These are phyloP conservation scores for Drosophila paracracens DNA, from an alignment of 2,888 invertebrate species.

Conservation along the genomic window DNA sequence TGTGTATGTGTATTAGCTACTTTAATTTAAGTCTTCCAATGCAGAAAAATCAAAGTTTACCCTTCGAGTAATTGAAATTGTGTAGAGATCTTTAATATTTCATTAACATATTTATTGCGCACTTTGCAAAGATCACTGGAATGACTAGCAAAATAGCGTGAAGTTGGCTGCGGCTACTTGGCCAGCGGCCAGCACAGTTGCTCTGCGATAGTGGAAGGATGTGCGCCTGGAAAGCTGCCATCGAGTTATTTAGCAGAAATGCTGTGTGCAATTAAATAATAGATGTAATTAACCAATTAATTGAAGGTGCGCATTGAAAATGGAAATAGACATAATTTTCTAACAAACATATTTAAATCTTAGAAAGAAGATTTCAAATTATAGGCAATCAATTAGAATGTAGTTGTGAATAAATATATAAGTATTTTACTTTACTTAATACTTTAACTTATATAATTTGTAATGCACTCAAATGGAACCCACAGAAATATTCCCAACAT, in stretches of 20 bases:
- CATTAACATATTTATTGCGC: not conserved
- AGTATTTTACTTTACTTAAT: not conserved
- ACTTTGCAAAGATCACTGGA: not conserved
- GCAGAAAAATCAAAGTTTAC: not conserved
- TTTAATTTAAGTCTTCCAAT: not conserved
- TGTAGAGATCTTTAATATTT: not conserved
- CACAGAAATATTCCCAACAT: not conserved
- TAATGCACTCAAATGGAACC: not conserved
- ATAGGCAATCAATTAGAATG: not conserved
- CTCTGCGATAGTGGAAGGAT: not conserved
- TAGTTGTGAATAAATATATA: not conserved
- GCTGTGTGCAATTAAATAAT: not conserved
- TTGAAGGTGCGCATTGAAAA: not conserved
- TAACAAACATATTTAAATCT: not conserved
- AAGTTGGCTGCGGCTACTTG: constrained; percentile 3
- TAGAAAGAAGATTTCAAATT: not conserved
- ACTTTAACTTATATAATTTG: not conserved
- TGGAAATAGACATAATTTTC: not conserved
- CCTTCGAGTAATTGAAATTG: too few relatives aligned
- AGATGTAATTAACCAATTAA: not conserved
- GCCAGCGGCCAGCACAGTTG: constrained; percentile 6
- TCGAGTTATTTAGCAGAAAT: not conserved
- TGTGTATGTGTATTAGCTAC: not conserved
- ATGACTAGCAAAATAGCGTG: not conserved
- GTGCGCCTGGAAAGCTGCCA: not conserved